phyloP scores from a whole-genome alignment of 2,888 invertebrate genomes.

The Apantesis nais region DNA sequence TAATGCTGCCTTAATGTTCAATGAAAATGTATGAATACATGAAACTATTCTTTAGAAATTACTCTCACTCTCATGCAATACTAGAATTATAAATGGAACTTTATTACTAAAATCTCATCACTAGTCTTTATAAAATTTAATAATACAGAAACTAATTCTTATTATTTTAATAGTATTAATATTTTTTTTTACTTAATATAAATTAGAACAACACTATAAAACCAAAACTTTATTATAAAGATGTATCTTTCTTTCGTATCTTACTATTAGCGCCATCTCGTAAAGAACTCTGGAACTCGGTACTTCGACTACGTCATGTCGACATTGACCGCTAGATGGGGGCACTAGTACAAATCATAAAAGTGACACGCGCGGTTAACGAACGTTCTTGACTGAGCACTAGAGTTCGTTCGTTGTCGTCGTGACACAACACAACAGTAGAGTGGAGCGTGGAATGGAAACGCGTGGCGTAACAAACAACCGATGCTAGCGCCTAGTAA shows the following conservation, averaged over 20 bases:
- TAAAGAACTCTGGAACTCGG: conserved; percentile 55
- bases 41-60: too few species aligned
- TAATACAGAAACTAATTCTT: neutral
- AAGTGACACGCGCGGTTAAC: conserved; percentile 79
- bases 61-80: too few species aligned
- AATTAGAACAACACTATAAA: too few species aligned
- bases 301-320: conserved; percentile 65
- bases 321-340: conserved; percentile 85
- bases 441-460: conserved; percentile 52
- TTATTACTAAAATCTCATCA: too few species aligned
- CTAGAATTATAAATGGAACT: too few species aligned
- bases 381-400: conserved; percentile 84
- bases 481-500: conserved; percentile 28
- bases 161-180: neutral
- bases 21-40: neutral
- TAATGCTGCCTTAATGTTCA: neutral
- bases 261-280: conserved; percentile 73
- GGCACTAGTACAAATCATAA: conserved; percentile 68
- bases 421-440: conserved; percentile 61
- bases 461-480: conserved; percentile 47
- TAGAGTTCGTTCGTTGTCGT: conserved; percentile 76
- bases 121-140: neutral
- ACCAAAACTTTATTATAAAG: neutral
- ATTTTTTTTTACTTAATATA: neutral
- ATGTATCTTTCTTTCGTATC: conserved; percentile 15